Conservation (phyloP, 1,140 invertebrate genomes). For the Aphelenchoides avenae region DNA sequence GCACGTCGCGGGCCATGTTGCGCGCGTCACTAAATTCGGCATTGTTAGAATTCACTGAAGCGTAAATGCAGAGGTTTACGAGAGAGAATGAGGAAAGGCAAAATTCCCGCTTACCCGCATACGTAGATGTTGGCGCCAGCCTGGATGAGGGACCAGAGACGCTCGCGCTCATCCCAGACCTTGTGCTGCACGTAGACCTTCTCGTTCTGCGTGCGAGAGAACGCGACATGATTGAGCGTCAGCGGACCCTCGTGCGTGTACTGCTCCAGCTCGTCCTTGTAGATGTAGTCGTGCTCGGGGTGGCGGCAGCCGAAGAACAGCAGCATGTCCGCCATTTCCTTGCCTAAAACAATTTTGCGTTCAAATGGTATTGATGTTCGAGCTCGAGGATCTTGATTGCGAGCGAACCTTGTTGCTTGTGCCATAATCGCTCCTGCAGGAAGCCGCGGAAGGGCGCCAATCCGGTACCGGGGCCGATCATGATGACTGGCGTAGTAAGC, state of each 20-base stretch:
- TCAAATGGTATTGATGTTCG: no score
- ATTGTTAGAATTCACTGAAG: no score
- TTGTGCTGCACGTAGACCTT: constrained; percentile 83
- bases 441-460: constrained; percentile 96
- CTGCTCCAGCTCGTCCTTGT: constrained; percentile 80
- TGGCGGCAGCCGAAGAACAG: constrained; percentile 95
- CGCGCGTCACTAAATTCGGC: constrained; percentile 87
- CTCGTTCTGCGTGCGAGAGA: constrained; percentile 74
- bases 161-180: constrained; percentile 77
- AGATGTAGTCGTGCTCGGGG: constrained; percentile 84
- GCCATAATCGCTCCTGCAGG: constrained; percentile 79
- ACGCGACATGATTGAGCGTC: constrained; percentile 78
- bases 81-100: constrained; percentile 4
- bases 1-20: constrained; percentile 95
- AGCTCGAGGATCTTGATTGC: no score
- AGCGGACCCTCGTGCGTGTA: constrained; percentile 75
- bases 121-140: constrained; percentile 92
- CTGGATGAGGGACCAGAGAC: constrained; percentile 86
- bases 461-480: constrained; percentile 64
- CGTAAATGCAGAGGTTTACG: neutral
- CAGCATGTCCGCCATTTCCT: constrained; percentile 84
- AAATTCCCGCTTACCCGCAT: constrained; percentile 77
- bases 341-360: constrained; percentile 64
- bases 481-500: constrained; percentile 78
- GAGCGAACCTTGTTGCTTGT: constrained; percentile 62